Conservation (phyloP, 92 coral and sea anemone genomes). For the Siderastrea siderea region DNA sequence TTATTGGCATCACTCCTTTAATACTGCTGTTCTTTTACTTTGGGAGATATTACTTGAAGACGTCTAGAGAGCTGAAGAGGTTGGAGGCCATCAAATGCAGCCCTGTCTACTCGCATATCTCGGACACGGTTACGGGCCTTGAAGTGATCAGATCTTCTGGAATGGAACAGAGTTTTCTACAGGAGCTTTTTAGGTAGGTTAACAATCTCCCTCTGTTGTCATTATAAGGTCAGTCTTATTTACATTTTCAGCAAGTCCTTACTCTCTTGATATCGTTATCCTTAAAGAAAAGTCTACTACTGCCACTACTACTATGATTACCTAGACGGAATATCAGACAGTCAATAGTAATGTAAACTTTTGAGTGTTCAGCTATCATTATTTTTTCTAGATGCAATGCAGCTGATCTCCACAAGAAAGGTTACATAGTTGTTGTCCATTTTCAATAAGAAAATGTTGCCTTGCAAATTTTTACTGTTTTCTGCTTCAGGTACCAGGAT, state of each 20-base stretch:
- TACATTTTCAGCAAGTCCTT: not conserved
- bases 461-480: no score
- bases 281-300: not conserved
- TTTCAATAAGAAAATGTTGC: no score
- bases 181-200: constrained; percentile 56
- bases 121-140: constrained; percentile 76
- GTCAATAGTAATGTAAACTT: no score
- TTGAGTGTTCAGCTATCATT: no score
- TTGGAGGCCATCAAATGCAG: constrained; percentile 76
- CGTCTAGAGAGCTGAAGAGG: constrained; percentile 77
- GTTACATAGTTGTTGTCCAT: no score
- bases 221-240: not conserved
- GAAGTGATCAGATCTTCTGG: constrained; percentile 72
- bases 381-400: no score
- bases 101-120: constrained; percentile 77
- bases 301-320: no score
- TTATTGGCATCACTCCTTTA: constrained; percentile 65
- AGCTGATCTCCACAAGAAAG: no score
- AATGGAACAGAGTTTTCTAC: constrained; percentile 56
- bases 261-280: not conserved
- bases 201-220: not conserved
- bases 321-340: no score
- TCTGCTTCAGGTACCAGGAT: constrained; percentile 28
- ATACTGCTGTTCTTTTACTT: constrained; percentile 45
- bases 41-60: constrained; percentile 68